Base-by-base conservation (phyloP, 2,113 vertebrate species). In the Neodon shergylaensis region DNA sequence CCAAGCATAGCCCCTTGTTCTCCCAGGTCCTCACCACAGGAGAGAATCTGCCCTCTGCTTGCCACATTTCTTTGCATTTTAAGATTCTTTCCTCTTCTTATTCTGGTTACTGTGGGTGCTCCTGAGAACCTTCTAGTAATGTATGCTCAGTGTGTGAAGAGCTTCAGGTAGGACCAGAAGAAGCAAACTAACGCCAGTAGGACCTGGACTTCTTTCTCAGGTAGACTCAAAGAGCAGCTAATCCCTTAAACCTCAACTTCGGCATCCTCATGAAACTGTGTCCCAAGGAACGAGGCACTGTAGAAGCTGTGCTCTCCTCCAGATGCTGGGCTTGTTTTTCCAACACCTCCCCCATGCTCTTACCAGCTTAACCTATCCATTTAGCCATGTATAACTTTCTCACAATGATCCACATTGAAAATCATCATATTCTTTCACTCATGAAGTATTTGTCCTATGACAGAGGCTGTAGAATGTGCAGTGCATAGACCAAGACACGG, bases 21-120 rank as follows among this genome's bases (percentile, higher is more conserved):
- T 95, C 74, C 63, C 61, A 72, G 63, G 44, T 42, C 68, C 70
- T 87, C 91, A 78, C 86, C 92, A 47, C 82, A 91, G 42, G 81
- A 94, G 92, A 96, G 86, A 87, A 77, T 83, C 78, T 58, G 77
- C 91, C 92, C 95, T 73, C 8, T 26, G 52, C 81, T 89, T 83
- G 58, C 76, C 91, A 13, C 63, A 91, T 91, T 96, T 44, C 42
- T 94, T 97, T 97, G 74, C 85, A 83, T 82, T 97, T 87, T 70
- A 93, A 95, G 85, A 76, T 83, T 82, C 77, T 42, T 63, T 93
- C 77, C 14, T 82, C 42, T 58, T 58, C 58, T 63, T 44, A 44
- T 92, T 96, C 79, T 94, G 90, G 98, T 98, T 97, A 63, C 90
- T 93, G 3, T 77, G 96, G 77, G 82, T 96, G 70, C 92, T 83